Evolutionary conservation across 1,140 invertebrate genomes (phyloP), one percentile per base, ranked within the genome.

Genomic region (Saccostrea cuccullata): DNA sequence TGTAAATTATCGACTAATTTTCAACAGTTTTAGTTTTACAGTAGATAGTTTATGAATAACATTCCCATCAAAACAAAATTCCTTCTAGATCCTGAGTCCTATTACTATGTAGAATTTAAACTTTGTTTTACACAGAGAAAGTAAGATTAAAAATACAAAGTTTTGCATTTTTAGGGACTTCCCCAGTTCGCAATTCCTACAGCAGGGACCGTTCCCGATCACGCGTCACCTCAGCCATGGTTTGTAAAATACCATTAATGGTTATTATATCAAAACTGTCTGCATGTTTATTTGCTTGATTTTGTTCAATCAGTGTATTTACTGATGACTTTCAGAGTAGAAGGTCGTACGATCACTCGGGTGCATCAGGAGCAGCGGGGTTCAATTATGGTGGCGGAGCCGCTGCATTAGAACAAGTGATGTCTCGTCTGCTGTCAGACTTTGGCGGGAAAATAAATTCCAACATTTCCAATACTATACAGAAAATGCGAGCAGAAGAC

Each of bases 371-470:
- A 17, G 20, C 84, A 1, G 47, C 12, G 55, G 55, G 15, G 4
- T 23, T 30, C 26, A 77, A 36, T 17, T 60, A 60, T 84, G 77
- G 86, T 67, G 77, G 86, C 8, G 58, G 30, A 4, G 23, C 15
- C 67, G 47, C 82, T 40, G 40, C 84, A 17, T 56, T 87, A 26
- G 86, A 89, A 12, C 83, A 87, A 55, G 30, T 87, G 58, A 89
- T 89, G 86, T 83, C 70, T n/a, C 84, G 82, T n/a, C 84, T 88
- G 8, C 60, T 89, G 20, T 12, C 55, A 12, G 84, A 89, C 47
- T 89, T 89, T 23, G 60, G 86, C 11, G 84, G 84, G n/a, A 89
- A 88, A 70, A 55, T 89, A 26, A 84, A 73, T 9, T 84, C 86
- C 26, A 85, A 87, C n/a, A 55, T 89, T 3, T 70, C 84, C 1